Base-by-base conservation (phyloP, 2,113 vertebrate genomes). In the Bolborhynchus lineola region DNA sequence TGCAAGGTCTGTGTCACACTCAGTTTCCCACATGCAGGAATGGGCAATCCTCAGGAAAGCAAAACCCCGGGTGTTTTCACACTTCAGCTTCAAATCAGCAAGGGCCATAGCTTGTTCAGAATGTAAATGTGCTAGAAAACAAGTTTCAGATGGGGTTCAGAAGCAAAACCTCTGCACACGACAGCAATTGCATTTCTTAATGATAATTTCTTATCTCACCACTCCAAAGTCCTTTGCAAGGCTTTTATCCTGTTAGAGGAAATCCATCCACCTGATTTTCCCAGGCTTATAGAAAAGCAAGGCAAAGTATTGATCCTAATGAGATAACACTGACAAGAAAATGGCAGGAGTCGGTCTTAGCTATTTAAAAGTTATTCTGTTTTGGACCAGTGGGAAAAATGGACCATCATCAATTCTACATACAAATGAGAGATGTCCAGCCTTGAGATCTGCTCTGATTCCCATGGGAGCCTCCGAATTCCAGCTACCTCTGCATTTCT, bases 181-280 rank as follows among this genome's bases (percentile, higher is more conserved):
- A 93, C 72, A 95, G 65, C 9, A 1, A 94, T 94, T 70, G 1
- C 3, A 0, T 46, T 92, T 28, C 86, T 75, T 35, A 49, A 92
- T n/a, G 80, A 65, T 96, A 79, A 94, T 92, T 95, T 86, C 94
- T 95, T 96, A 96, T 97, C 95, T 95, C 72, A 29, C 86, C 92
- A 93, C 95, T 91, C 80, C 83, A 72, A 95, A 96, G 86, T 70
- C 86, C 81, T 82, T 35, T 15, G 79, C 87, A 21, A 85, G 78
- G 88, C 77, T 91, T 94, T 96, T 79, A 92, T 81, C 74, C 88
- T 84, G 84, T 71, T 90, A 75, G 75, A 88, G 85, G 90, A 95
- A 96, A 91, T 93, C 85, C 92, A 91, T 93, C 86, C 76, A 57
- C 89, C 76, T 71, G 86, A 69, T 90, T 95, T 94, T 93, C 70